Evolutionary conservation across 2,797 vertebrate species (phyloP), one percentile per base, ranked within the genome.

Genomic region (Tamandua tetradactyla): DNA sequence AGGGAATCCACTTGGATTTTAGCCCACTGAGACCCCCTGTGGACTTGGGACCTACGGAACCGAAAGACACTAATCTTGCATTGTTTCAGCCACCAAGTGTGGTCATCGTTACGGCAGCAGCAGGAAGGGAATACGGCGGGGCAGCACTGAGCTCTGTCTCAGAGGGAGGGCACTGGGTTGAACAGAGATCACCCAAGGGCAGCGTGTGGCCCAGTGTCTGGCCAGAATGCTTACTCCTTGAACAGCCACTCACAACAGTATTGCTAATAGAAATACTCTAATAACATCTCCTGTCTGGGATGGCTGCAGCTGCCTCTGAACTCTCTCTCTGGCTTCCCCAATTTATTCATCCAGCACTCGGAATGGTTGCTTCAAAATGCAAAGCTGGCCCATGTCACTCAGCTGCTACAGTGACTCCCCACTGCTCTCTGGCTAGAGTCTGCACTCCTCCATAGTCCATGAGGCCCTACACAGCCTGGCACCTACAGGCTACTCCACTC

Each of bases 121-220:
- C 6, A 40, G 17, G 85, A 40, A 40, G 49, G 22, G 0, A 14
- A 66, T 13, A 7, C 62, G 59, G 32, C 0, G 7, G 23, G 30
- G n/a, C 14, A 32, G 37, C 7, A 5, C 27, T 1, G 32, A n/a
- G n/a, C n/a, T n/a, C n/a, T n/a, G n/a, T n/a, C n/a, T n/a, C n/a
- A n/a, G n/a, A n/a, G n/a, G n/a, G n/a, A n/a, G n/a, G n/a, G 37
- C 7, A 5, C 27, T 1, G 32, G 3, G 0, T 11, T 2, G 1
- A 10, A n/a, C 32, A 37, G 7, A 37, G n/a, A 32, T 40, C 35
- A 12, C 1, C 2, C 12, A 20, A 30, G 25, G 14, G n/a, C n/a
- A n/a, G n/a, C n/a, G n/a, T n/a, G n/a, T n/a, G n/a, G n/a, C n/a
- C n/a, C n/a, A n/a, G 55, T 10, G 0, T 42, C 81, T 20, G 11